A percentile compares a stretch with the other conserved stretches of the same genome.
These are phyloP conservation scores for Melitaea athalia DNA, from an alignment of 2,888 invertebrate genomes.

Conservation along the genomic window DNA sequence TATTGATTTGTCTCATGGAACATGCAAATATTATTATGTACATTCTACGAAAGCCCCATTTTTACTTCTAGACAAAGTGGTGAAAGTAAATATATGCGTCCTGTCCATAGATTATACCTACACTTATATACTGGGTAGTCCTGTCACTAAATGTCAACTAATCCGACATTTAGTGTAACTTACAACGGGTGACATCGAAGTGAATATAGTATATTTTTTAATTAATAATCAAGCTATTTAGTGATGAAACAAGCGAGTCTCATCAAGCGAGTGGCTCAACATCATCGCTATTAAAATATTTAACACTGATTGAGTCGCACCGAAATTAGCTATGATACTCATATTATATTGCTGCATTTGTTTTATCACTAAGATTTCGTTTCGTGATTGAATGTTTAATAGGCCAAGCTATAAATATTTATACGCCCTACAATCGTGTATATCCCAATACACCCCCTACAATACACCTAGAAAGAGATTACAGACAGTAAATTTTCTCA, in stretches of 20 bases:
- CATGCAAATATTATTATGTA: no score
- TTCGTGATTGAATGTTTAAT: conserved; percentile 1
- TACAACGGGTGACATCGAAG: background rate
- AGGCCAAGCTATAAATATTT: background rate
- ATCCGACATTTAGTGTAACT: no score
- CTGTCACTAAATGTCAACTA: no score
- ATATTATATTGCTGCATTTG: background rate
- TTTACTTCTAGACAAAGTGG: no score
- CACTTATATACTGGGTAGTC: no score
- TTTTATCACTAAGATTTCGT: background rate
- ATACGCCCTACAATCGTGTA: background rate
- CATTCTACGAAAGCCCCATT: no score
- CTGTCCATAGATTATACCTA: no score
- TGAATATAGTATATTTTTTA: background rate
- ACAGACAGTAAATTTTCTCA: no score
- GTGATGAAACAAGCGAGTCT: conserved; percentile 25
- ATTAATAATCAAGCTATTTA: conserved; percentile 16
- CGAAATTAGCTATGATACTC: conserved; percentile 9
- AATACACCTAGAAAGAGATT: no score
- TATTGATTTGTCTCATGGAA: no score
- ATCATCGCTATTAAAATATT: conserved; percentile 24
- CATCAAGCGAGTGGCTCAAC: conserved; percentile 22
- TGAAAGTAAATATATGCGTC: no score
- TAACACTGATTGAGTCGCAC: conserved; percentile 15
- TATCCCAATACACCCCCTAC: no score